These are phyloP conservation scores for Nematostella vectensis DNA, from an alignment of 92 coral and sea anemone genomes.

Conservation along the genomic window DNA sequence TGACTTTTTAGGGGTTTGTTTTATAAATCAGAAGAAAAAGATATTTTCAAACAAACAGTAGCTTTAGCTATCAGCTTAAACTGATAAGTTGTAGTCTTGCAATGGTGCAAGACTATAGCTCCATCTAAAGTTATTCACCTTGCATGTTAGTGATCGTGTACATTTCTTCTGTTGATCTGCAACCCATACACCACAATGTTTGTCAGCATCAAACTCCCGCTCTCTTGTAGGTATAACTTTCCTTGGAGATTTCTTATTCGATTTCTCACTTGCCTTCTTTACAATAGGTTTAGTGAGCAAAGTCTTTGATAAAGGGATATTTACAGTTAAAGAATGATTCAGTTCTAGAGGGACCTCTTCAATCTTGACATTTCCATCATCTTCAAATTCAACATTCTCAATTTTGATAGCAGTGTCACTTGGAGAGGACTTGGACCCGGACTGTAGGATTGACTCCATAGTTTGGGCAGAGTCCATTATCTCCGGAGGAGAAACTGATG, in stretches of 20 bases:
- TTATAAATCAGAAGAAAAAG: no score
- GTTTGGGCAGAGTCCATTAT: conserved; percentile 29
- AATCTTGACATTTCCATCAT: conserved; percentile 72
- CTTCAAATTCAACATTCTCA: conserved; percentile 70
- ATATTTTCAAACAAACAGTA: no score
- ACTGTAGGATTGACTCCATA: conserved; percentile 45
- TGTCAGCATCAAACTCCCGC: conserved; percentile 98
- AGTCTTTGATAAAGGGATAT: conserved; percentile 15
- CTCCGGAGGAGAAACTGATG: conserved; percentile 54
- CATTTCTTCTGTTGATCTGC: conserved; percentile 86
- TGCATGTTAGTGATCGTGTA: conserved; percentile 92
- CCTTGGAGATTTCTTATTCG: conserved; percentile 77
- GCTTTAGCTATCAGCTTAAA: no score
- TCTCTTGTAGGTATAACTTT: conserved; percentile 89
- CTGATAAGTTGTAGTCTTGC: no score
- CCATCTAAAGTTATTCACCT: conserved; percentile 36
- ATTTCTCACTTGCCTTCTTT: conserved; percentile 39
- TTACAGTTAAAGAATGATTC: conserved; percentile 43
- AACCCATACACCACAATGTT: conserved; percentile 99
- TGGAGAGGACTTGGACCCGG: conserved; percentile 29
- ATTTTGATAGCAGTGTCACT: conserved; percentile 45
- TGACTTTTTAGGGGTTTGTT: no score
- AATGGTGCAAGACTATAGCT: no score
- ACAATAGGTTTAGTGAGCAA: conserved; percentile 16
- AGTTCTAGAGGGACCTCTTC: conserved; percentile 83